Conservation (phyloP, 2,888 invertebrate species). For the Epirrita christyi region DNA sequence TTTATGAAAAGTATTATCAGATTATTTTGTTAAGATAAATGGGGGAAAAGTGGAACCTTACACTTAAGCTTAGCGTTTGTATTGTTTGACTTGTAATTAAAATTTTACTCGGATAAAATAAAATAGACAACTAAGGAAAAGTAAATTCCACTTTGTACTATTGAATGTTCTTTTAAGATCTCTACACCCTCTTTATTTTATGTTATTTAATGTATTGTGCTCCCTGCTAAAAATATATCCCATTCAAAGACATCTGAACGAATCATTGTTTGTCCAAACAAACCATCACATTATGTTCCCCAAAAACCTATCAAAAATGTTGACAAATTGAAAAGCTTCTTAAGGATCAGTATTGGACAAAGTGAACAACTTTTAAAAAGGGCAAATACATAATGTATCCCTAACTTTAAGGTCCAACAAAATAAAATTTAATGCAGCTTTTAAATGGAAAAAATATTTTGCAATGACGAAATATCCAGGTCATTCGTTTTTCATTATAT, state of each 20-base stretch:
- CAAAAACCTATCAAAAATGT: slow-evolving; percentile 44
- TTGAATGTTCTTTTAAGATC: too few species aligned
- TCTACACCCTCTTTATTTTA: not conserved
- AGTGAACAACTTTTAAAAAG: slow-evolving; percentile 26
- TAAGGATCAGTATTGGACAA: slow-evolving; percentile 56
- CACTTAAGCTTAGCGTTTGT: not conserved
- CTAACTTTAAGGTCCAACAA: not conserved
- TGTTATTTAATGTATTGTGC: not conserved
- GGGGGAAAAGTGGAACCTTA: too few species aligned
- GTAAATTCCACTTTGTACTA: too few species aligned
- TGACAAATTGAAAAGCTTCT: slow-evolving; percentile 55
- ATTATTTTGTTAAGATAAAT: not conserved
- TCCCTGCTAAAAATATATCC: not conserved
- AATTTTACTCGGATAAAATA: too few species aligned
- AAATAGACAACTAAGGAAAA: too few species aligned
- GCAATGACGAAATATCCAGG: too few species aligned
- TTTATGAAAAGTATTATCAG: not conserved
- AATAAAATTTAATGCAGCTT: not conserved
- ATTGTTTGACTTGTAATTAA: too few species aligned
- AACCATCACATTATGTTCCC: slow-evolving; percentile 43
- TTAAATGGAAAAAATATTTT: too few species aligned
- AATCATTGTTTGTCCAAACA: slow-evolving; percentile 14
- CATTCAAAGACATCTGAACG: slow-evolving; percentile 8
- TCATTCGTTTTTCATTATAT: too few species aligned
- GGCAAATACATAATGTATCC: not conserved